These are phyloP conservation scores for Bubo bubo DNA, from an alignment of 2,113 vertebrate genomes.

Conservation along the genomic window DNA sequence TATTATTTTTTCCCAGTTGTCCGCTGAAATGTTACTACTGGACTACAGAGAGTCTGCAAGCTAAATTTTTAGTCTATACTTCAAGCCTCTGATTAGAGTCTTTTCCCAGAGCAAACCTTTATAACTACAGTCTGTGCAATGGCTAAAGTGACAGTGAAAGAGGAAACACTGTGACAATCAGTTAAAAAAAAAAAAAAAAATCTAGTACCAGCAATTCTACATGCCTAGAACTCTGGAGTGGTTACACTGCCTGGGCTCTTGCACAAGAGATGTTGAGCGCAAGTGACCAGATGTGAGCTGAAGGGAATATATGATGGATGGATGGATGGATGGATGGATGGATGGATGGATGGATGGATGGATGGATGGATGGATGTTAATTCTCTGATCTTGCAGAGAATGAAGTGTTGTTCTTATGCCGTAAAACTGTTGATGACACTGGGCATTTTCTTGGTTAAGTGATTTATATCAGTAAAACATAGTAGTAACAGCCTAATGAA, in stretches of 20 bases:
- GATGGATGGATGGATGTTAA: neutral
- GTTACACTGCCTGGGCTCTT: neutral
- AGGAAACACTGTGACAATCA: rapidly evolving
- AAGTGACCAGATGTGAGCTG: neutral
- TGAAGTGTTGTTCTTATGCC: neutral
- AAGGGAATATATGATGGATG: neutral
- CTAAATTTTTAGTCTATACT: neutral
- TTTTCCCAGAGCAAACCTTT: neutral
- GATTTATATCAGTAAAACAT: neutral
- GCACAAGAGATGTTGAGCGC: neutral
- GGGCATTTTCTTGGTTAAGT: neutral
- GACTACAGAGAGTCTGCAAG: neutral
- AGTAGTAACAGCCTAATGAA: neutral
- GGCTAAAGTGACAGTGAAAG: neutral
- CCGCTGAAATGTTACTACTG: neutral
- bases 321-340: neutral
- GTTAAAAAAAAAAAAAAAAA: neutral
- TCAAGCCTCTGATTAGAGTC: neutral
- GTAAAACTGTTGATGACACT: neutral
- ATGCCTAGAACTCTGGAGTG: neutral
- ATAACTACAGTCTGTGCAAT: neutral
- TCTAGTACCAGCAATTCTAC: neutral
- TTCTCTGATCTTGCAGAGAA: neutral
- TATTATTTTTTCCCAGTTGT: neutral
- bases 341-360: neutral